A percentile compares a stretch with the other conserved stretches of the same genome.
Evolutionary conservation across 2,888 invertebrate genomes (phyloP).

Genomic region (Drosophila gaucha): DNA sequence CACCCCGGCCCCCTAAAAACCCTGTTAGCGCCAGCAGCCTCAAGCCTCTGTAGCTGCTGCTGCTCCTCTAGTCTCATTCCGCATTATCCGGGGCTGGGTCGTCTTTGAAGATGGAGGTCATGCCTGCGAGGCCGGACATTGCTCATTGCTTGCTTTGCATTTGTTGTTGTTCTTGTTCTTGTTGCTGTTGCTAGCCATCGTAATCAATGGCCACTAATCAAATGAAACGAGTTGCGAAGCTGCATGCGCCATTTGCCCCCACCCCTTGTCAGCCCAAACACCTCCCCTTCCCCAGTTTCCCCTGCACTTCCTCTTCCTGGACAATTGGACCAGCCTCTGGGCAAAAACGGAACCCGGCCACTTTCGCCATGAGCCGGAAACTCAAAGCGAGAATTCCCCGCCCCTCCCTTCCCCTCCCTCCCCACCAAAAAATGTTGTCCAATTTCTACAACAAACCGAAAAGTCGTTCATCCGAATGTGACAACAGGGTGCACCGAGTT

Average conservation of each 20-base stretch:
- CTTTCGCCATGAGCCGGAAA: slow-evolving; percentile 47
- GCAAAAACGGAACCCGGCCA: slow-evolving; percentile 25
- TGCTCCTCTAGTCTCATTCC: neutral
- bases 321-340: slow-evolving; percentile 14
- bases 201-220: slow-evolving; percentile 64
- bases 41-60: neutral
- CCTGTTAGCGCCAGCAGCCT: neutral
- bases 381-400: slow-evolving; percentile 33
- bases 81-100: neutral
- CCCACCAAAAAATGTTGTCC: slow-evolving; percentile 1
- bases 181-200: slow-evolving; percentile 24
- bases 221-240: slow-evolving; percentile 63
- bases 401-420: neutral
- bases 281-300: neutral
- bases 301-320: slow-evolving; percentile 1
- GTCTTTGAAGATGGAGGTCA: slow-evolving; percentile 41
- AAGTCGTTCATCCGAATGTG: slow-evolving; percentile 12
- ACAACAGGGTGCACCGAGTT: neutral
- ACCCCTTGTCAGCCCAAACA: neutral
- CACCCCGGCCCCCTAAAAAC: neutral
- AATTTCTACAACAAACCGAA: slow-evolving; percentile 18
- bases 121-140: slow-evolving; percentile 42
- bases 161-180: slow-evolving; percentile 25
- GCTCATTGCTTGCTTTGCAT: slow-evolving; percentile 48
- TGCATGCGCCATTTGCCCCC: slow-evolving; percentile 41